These are phyloP conservation scores for Agrochola lychnidis DNA, from an alignment of 2,888 invertebrate species.

Conservation along the genomic window DNA sequence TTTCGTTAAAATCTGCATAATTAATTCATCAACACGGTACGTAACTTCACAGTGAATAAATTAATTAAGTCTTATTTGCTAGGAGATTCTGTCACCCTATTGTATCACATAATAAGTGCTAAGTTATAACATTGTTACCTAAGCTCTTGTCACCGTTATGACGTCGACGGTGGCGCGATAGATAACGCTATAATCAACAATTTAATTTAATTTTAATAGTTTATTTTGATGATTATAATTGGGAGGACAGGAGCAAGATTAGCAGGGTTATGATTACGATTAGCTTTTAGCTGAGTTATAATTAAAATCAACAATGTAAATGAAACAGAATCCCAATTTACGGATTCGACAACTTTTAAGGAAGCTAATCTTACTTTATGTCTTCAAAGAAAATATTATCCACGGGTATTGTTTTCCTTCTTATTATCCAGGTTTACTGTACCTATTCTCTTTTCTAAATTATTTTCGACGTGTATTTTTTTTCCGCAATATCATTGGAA, in stretches of 20 bases:
- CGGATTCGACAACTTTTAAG: background rate
- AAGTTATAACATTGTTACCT: slow-evolving; percentile 67
- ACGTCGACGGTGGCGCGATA: slow-evolving; percentile 30
- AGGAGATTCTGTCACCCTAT: slow-evolving; percentile 74
- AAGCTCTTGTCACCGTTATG: slow-evolving; percentile 63
- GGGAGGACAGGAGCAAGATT: slow-evolving; percentile 3
- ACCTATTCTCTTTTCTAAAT: background rate
- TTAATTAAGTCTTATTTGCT: slow-evolving; percentile 84
- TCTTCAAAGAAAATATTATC: background rate
- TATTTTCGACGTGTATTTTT: background rate
- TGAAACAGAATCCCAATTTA: slow-evolving; percentile 15
- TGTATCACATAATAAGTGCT: slow-evolving; percentile 71
- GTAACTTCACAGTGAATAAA: slow-evolving; percentile 84
- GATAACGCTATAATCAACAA: slow-evolving; percentile 32
- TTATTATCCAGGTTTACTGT: background rate
- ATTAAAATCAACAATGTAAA: slow-evolving; percentile 17
- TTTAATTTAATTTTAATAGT: slow-evolving; percentile 55
- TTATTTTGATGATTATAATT: slow-evolving; percentile 38
- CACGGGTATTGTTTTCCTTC: background rate
- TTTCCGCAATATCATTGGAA: background rate
- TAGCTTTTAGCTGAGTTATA: slow-evolving; percentile 1
- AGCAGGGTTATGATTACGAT: slow-evolving; percentile 26
- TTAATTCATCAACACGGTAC: slow-evolving; percentile 85
- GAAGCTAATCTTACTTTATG: slow-evolving; percentile 8
- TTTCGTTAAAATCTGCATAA: slow-evolving; percentile 82